Conservation (phyloP, 2,113 vertebrate genomes). For the Drymodes brunneopygia region DNA sequence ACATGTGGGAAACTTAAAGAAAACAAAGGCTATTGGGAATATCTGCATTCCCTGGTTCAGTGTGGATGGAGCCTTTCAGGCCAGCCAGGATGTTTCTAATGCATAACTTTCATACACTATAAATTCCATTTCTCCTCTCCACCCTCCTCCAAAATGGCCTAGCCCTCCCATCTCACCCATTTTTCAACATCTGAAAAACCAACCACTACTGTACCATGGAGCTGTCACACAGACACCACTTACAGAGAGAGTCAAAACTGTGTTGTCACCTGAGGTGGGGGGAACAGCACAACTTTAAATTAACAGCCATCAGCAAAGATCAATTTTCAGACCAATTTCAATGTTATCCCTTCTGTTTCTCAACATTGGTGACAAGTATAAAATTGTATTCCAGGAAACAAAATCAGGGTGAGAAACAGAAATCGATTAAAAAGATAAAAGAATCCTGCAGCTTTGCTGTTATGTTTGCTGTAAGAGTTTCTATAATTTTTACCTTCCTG, state of each 20-base stretch:
- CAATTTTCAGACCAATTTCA: not conserved
- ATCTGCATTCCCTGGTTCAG: constrained; percentile 52
- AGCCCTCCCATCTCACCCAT: not conserved
- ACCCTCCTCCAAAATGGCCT: not conserved
- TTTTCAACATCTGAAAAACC: not conserved
- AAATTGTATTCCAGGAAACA: not conserved
- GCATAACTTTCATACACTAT: not conserved
- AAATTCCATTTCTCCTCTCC: constrained; percentile 9
- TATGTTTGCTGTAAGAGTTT: not conserved
- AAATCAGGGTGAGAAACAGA: not conserved
- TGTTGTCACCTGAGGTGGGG: not conserved
- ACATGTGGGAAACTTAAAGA: not conserved
- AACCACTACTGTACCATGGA: not conserved
- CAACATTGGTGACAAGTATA: not conserved
- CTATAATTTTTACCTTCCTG: not conserved
- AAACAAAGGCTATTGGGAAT: constrained; percentile 36
- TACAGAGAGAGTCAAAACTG: not conserved
- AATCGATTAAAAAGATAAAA: not conserved
- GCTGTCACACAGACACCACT: not conserved
- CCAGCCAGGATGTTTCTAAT: constrained; percentile 44
- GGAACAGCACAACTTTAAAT: not conserved
- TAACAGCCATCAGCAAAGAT: not conserved
- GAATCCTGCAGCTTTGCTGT: not conserved
- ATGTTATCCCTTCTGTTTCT: not conserved
- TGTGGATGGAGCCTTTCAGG: constrained; percentile 26